Evolutionary conservation across 2,113 vertebrate genomes (phyloP).

Genomic region (Polypterus senegalus): DNA sequence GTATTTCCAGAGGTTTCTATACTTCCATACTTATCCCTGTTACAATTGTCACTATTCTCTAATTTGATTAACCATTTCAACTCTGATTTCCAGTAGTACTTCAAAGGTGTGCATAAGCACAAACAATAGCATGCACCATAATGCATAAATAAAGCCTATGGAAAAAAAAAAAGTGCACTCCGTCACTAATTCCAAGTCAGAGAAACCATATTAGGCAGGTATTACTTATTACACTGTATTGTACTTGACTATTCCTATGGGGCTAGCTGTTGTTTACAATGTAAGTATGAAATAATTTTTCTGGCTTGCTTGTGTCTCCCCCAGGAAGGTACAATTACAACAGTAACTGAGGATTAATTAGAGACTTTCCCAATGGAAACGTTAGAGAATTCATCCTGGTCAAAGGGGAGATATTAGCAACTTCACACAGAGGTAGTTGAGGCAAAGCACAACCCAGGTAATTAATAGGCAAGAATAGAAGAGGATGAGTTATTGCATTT

Average conservation of each 20-base stretch:
- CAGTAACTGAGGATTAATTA: constrained; percentile 96
- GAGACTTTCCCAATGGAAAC: constrained; percentile 63
- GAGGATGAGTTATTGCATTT: constrained; percentile 38
- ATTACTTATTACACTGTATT: constrained; percentile 12
- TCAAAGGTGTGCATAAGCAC: too few relatives aligned
- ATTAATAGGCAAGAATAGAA: constrained; percentile 47
- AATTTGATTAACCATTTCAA: too few relatives aligned
- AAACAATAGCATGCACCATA: too few relatives aligned
- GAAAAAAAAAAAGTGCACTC: too few relatives aligned
- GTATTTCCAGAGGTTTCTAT: too few relatives aligned
- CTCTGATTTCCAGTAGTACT: too few relatives aligned
- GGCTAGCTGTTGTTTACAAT: constrained; percentile 78
- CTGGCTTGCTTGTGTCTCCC: constrained; percentile 56
- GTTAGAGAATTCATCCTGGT: constrained; percentile 52
- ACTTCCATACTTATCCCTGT: too few relatives aligned
- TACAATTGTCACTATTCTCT: too few relatives aligned
- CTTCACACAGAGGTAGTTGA: constrained; percentile 46
- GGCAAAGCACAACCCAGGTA: constrained; percentile 35
- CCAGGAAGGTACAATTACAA: constrained; percentile 74
- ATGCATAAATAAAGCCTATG: too few relatives aligned
- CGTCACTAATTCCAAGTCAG: constrained; percentile 10
- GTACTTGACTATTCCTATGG: constrained; percentile 42
- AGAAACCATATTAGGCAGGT: constrained; percentile 10
- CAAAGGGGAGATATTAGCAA: constrained; percentile 56
- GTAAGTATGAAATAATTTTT: constrained; percentile 82